Conservation (phyloP, 2,113 vertebrate genomes). For the Octodon degus region DNA sequence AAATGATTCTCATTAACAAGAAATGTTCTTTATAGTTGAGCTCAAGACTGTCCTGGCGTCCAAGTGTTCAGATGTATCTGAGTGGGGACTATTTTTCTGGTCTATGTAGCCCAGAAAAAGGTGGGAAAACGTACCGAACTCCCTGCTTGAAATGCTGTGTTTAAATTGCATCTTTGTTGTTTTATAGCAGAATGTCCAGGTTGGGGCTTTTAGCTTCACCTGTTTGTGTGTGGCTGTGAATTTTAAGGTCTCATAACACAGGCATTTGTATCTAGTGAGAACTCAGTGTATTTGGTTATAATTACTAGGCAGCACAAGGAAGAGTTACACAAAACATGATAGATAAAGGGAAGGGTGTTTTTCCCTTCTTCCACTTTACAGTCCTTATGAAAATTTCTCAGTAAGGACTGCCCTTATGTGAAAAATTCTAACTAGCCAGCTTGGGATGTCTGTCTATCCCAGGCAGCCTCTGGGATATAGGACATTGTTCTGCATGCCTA, state of each 20-base stretch:
- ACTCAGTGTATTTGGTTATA: neutral
- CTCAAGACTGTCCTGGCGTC: neutral
- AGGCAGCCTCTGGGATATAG: neutral
- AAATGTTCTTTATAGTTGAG: slow-evolving; percentile 6
- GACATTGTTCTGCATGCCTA: neutral
- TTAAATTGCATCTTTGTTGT: neutral
- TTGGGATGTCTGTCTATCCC: neutral
- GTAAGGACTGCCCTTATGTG: neutral
- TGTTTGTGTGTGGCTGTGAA: neutral
- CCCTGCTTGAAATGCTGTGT: neutral
- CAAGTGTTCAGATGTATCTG: neutral
- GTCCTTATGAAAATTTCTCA: neutral
- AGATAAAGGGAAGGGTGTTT: neutral
- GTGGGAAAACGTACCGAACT: neutral
- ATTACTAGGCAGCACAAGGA: neutral
- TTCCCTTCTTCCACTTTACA: neutral
- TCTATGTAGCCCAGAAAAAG: neutral
- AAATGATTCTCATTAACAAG: neutral
- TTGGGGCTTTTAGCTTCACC: neutral
- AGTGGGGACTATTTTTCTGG: neutral
- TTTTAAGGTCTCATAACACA: neutral
- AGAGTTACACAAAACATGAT: neutral
- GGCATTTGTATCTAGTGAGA: neutral
- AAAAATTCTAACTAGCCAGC: neutral
- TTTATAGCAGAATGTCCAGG: neutral